phyloP scores from a whole-genome alignment of 92 coral and sea anemone species.

The Hydrozoanthus gracilis region DNA sequence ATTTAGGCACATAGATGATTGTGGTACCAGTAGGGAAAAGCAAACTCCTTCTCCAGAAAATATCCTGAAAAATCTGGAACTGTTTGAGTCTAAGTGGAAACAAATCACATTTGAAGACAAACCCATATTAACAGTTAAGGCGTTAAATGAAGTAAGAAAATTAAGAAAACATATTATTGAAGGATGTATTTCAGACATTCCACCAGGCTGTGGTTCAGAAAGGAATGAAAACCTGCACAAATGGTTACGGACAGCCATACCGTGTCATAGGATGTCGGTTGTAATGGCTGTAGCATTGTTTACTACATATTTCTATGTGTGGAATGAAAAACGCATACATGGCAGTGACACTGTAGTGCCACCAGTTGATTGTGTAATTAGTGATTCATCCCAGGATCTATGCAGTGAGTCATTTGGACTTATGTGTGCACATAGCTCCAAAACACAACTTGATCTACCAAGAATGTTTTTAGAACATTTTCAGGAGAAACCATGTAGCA shows the following conservation, averaged over 20 bases:
- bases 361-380: conserved; percentile 39
- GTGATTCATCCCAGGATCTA: not conserved
- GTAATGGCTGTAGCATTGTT: conserved; percentile 55
- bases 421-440: conserved; percentile 14
- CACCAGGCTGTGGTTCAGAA: conserved; percentile 57
- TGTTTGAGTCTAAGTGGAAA: conserved; percentile 41
- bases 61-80: conserved; percentile 39
- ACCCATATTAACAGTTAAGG: conserved; percentile 38
- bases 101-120: conserved; percentile 51
- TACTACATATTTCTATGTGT: conserved; percentile 45
- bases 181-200: conserved; percentile 62
- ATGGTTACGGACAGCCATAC: too few species aligned
- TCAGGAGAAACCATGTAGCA: conserved; percentile 10
- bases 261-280: too few species aligned
- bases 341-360: conserved; percentile 29
- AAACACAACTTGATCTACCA: conserved; percentile 7
- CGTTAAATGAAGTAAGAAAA: conserved; percentile 40
- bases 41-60: too few species aligned
- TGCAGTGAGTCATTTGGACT: conserved; percentile 40
- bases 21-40: conserved; percentile 11
- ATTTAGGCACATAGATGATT: conserved; percentile 47
- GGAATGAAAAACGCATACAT: conserved; percentile 61
- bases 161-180: conserved; percentile 51
- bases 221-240: conserved; percentile 60
- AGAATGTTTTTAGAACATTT: conserved; percentile 30